phyloP scores from a whole-genome alignment of 2,113 vertebrate genomes.

The Gallinago jamesoni region DNA sequence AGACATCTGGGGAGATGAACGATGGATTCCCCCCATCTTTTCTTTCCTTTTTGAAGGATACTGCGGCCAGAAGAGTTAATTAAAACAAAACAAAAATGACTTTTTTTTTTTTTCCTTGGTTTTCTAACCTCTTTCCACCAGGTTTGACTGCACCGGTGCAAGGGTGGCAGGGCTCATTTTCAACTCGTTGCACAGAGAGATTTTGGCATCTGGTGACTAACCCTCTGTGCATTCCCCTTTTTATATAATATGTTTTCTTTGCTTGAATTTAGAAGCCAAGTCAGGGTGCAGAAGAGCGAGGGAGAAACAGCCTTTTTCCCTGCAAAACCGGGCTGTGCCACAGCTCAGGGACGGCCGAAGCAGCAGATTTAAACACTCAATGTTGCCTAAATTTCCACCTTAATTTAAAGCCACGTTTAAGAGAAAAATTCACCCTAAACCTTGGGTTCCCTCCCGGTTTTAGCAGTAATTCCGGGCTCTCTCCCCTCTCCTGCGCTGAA shows the following conservation, averaged over 20 bases:
- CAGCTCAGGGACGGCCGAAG: no score
- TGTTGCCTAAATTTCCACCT: accelerated
- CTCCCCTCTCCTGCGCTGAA: not conserved
- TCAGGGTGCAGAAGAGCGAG: not conserved
- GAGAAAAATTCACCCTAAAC: accelerated
- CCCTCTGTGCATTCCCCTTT: not conserved
- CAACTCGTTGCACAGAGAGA: not conserved
- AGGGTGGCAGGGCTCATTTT: not conserved
- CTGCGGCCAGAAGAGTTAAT: not conserved
- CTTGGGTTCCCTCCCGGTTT: not conserved
- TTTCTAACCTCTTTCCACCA: not conserved
- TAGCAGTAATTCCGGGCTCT: not conserved
- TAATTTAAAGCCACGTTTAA: not conserved
- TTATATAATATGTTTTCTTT: not conserved
- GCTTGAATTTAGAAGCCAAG: not conserved
- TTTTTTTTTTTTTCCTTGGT: no score
- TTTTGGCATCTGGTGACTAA: not conserved
- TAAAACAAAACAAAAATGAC: not conserved
- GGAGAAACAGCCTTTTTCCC: not conserved
- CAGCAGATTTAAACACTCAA: not conserved
- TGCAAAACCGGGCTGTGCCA: not conserved
- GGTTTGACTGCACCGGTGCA: not conserved
- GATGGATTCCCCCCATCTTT: not conserved
- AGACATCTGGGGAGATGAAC: accelerated
- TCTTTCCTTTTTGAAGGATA: not conserved